Evolutionary conservation across 2,797 vertebrate genomes (phyloP), one percentile per base, ranked within the genome.

Genomic region (Lepus oiostolus): DNA sequence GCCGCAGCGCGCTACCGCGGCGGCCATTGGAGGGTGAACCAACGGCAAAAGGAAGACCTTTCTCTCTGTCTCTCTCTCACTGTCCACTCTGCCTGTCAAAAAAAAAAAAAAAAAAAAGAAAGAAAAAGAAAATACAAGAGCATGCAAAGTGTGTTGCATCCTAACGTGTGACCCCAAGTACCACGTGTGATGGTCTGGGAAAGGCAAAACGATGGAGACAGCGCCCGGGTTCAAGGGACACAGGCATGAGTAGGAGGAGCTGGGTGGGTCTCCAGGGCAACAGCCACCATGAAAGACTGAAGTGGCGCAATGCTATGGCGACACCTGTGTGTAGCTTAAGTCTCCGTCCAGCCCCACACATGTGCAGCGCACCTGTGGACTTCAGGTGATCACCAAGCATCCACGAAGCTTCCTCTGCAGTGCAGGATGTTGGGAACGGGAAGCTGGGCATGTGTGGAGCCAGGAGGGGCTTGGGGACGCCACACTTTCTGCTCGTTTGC

Each of bases 91-190:
- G n/a, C n/a, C n/a, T n/a, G n/a, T n/a, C n/a, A n/a, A n/a, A n/a
- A n/a, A n/a, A n/a, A n/a, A n/a, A n/a, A n/a, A n/a, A n/a, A n/a
- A n/a, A n/a, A n/a, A n/a, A n/a, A n/a, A n/a, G n/a, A n/a, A n/a
- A n/a, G n/a, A n/a, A n/a, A n/a, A n/a, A 84, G 30, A 79, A 87
- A 93, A 85, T 11, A 54, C 77, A 19, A 52, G 22, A 75, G 65
- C 58, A 42, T 63, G n/a, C 54, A 90, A 90, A 79, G 22, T 17
- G 3, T 72, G 52, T n/a, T 50, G 22, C 30, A 77, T 47, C 42
- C 42, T 47, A 47, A 47, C 7, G 8, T 47, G 42, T 47, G 42
- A 47, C 42, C 42, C 42, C 42, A 47, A 47, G 42, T 47, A 47
- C 42, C 7, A 8, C 42, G 42, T 47, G 42, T n/a, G n/a, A 77